Conservation (phyloP, 1,140 invertebrate genomes). For the Bombus pyrosoma region DNA sequence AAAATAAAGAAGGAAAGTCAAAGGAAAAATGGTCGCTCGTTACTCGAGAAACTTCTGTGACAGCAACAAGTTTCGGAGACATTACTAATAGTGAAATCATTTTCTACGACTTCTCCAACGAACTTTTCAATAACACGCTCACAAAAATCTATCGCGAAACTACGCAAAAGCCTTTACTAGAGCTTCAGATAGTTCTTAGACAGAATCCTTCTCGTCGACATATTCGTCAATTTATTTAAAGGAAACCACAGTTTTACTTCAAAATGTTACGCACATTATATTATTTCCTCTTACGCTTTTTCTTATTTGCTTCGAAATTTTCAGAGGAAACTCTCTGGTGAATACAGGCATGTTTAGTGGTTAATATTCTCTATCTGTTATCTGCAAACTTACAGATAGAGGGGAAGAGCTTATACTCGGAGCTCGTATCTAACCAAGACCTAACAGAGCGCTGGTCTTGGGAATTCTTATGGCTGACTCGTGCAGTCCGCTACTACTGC, state of each 20-base stretch:
- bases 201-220: neutral
- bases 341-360: neutral
- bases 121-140: slow-evolving; percentile 26
- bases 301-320: neutral
- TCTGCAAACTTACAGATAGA: slow-evolving; percentile 21
- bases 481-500: slow-evolving; percentile 40
- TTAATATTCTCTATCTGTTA: slow-evolving; percentile 10
- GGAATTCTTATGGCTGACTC: slow-evolving; percentile 52
- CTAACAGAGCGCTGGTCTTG: slow-evolving; percentile 5
- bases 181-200: neutral
- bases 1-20: neutral
- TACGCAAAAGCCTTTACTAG: neutral
- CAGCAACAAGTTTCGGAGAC: slow-evolving; percentile 24
- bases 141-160: neutral
- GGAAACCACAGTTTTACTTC: neutral
- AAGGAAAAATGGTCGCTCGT: slow-evolving; percentile 22
- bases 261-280: neutral
- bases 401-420: neutral
- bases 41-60: slow-evolving; percentile 14
- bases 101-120: neutral
- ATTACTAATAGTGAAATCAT: slow-evolving; percentile 30
- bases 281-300: too few species aligned
- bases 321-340: neutral
- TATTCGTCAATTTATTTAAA: neutral
- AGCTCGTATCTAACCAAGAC: slow-evolving; percentile 33